phyloP scores from a whole-genome alignment of 2,113 vertebrate species.

The Larimichthys polyactis region DNA sequence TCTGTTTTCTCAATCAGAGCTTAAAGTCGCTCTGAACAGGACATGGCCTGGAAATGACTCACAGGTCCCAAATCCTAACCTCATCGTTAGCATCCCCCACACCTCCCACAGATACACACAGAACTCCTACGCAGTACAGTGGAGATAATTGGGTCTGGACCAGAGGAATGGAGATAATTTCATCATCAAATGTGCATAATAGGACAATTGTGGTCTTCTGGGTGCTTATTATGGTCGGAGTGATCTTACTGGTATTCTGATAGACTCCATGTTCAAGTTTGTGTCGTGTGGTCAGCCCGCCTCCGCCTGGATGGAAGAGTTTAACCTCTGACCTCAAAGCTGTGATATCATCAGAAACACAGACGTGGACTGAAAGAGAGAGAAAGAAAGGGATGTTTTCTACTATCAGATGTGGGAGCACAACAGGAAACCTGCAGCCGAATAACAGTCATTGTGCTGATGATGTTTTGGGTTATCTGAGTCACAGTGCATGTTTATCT shows the following conservation, averaged over 20 bases:
- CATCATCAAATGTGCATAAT: conserved; percentile 21
- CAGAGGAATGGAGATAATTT: conserved; percentile 41
- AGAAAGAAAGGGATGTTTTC: background rate
- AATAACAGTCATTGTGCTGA: conserved; percentile 48
- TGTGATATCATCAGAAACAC: conserved; percentile 30
- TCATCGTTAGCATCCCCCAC: conserved; percentile 22
- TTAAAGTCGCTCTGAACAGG: background rate
- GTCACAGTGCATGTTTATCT: conserved; percentile 34
- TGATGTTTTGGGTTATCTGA: conserved; percentile 48
- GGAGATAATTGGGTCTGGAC: conserved; percentile 27
- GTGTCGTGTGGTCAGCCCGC: conserved; percentile 16
- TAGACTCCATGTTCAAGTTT: conserved; percentile 13
- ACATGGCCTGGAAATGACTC: conserved; percentile 43
- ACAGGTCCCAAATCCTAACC: conserved; percentile 6
- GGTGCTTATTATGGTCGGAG: conserved; percentile 30
- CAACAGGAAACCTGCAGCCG: conserved; percentile 47
- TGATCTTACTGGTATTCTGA: conserved; percentile 33
- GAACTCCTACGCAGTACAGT: background rate
- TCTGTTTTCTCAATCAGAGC: background rate
- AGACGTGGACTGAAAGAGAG: background rate
- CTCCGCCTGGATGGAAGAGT: conserved; percentile 39
- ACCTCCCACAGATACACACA: conserved; percentile 16
- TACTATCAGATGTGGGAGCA: conserved; percentile 2
- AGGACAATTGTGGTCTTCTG: background rate
- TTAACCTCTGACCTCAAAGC: conserved; percentile 42